These are phyloP conservation scores for Cottus gobio DNA, from an alignment of 2,113 vertebrate species.

Conservation along the genomic window DNA sequence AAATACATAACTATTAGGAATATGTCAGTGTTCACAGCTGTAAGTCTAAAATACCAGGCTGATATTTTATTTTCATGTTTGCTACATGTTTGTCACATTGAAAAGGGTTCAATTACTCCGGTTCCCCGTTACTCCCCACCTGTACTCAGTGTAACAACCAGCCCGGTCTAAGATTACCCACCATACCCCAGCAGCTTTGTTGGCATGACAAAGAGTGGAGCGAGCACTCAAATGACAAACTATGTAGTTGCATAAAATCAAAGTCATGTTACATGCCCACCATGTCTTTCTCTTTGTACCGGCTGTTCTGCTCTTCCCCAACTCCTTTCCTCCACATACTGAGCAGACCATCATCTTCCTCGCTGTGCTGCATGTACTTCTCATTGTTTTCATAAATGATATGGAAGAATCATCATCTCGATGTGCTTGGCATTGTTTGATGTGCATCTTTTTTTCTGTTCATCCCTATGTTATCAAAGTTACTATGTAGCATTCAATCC, in stretches of 20 bases:
- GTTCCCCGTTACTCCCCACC: constrained; percentile 26
- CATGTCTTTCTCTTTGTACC: constrained; percentile 47
- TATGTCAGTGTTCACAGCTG: neutral
- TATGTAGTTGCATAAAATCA: constrained; percentile 79
- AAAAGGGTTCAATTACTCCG: constrained; percentile 7
- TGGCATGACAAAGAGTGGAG: constrained; percentile 84
- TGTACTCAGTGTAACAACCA: constrained; percentile 42
- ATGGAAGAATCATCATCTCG: neutral
- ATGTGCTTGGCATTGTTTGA: neutral
- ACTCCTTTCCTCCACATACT: neutral
- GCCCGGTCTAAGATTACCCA: constrained; percentile 84
- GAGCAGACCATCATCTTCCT: neutral
- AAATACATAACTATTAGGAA: neutral
- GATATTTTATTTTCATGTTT: neutral
- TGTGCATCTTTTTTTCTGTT: neutral
- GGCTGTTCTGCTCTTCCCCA: constrained; percentile 11
- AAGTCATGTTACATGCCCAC: constrained; percentile 46
- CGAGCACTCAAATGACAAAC: constrained; percentile 81
- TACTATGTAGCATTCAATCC: neutral
- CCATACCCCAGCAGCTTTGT: constrained; percentile 84
- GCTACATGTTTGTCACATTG: constrained; percentile 42
- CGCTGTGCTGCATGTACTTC: neutral
- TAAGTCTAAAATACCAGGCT: neutral
- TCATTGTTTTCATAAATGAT: neutral
- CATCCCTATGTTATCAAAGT: neutral